A percentile compares a stretch with the other conserved stretches of the same genome.
Evolutionary conservation across 2,113 vertebrate genomes (phyloP).

Genomic region (Lontra canadensis): DNA sequence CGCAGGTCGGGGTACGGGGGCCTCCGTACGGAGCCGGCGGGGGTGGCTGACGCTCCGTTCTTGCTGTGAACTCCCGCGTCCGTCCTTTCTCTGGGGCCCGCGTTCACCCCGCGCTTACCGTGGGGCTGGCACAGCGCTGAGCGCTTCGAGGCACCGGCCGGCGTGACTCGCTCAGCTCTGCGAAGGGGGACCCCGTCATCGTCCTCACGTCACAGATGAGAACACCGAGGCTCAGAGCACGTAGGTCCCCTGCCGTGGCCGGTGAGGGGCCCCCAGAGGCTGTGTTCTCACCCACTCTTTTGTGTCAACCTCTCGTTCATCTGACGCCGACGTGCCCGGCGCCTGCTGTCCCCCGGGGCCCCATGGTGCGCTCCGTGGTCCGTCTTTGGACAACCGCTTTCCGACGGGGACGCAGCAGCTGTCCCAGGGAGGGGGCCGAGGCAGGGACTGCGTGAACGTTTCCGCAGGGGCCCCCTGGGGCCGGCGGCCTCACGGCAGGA

Average conservation of each 20-base stretch:
- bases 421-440: not conserved
- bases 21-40: rapidly evolving
- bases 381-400: not conserved
- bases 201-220: not conserved
- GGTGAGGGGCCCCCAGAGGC: not conserved
- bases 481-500: not conserved
- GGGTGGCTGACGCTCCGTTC: not conserved
- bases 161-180: not conserved
- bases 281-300: not conserved
- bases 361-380: not conserved
- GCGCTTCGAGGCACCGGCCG: rapidly evolving
- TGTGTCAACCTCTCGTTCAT: not conserved
- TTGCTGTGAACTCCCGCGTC: not conserved
- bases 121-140: rapidly evolving
- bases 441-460: rapidly evolving
- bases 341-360: not conserved
- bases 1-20: not conserved
- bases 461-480: not conserved
- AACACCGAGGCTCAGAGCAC: not conserved
- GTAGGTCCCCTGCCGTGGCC: not conserved
- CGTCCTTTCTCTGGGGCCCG: not conserved
- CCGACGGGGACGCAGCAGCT: not conserved
- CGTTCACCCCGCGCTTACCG: not conserved
- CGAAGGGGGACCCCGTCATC: rapidly evolving
- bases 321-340: rapidly evolving